A percentile compares a stretch with the other conserved stretches of the same genome.
Evolutionary conservation across 2,797 vertebrate genomes (phyloP).

Genomic region (Xerus rutilus): DNA sequence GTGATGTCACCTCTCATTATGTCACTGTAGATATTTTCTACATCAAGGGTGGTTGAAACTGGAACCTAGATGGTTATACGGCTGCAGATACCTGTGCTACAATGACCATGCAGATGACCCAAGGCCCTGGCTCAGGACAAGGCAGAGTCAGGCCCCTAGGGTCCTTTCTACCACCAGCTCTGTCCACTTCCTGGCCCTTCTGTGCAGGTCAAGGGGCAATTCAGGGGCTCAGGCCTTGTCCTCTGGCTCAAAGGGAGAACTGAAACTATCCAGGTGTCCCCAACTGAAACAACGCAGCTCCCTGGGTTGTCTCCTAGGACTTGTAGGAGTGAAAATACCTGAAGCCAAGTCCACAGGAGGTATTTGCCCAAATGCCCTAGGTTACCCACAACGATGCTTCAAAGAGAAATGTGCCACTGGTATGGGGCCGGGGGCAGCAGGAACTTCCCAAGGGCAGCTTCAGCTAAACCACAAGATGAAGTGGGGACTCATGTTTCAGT

Average conservation of each 20-base stretch:
- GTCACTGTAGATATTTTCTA: fast-evolving
- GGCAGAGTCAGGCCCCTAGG: neutral
- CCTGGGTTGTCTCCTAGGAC: neutral
- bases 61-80: fast-evolving
- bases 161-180: fast-evolving
- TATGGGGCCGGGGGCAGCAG: fast-evolving
- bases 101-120: neutral
- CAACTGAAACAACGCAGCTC: too few species aligned
- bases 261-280: fast-evolving
- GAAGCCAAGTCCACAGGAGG: fast-evolving
- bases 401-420: fast-evolving
- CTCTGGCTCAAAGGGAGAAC: neutral
- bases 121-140: neutral
- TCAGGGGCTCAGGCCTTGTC: neutral
- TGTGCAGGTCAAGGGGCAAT: fast-evolving
- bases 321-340: too few species aligned
- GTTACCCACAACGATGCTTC: fast-evolving
- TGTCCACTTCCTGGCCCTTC: neutral
- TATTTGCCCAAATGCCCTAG: fast-evolving
- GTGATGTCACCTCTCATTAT: fast-evolving
- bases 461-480: neutral
- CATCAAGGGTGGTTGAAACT: fast-evolving
- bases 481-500: neutral
- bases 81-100: neutral
- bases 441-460: neutral